Conservation (phyloP, 1,140 invertebrate genomes). For the Calephelis virginiensis region DNA sequence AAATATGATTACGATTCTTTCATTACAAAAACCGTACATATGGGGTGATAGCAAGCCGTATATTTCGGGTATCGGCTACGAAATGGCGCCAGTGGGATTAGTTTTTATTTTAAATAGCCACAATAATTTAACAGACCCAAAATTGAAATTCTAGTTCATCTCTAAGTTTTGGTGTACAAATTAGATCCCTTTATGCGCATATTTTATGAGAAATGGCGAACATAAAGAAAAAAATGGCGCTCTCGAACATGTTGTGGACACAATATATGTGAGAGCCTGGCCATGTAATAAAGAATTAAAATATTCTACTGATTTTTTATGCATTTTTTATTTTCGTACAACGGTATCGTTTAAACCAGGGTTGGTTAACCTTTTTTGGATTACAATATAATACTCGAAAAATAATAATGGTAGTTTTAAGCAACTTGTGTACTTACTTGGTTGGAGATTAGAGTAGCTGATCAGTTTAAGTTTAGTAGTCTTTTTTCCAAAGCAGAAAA, state of each 20-base stretch:
- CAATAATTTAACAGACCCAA: conserved; percentile 9
- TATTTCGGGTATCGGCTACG: neutral
- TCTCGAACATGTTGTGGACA: conserved; percentile 28
- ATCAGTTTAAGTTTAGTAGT: too few relatives aligned
- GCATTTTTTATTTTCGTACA: conserved; percentile 1
- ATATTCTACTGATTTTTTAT: neutral
- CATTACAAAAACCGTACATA: too few relatives aligned
- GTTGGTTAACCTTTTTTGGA: too few relatives aligned
- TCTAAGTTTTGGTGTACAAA: conserved; percentile 28
- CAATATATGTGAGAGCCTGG: conserved; percentile 30
- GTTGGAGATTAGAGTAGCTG: too few relatives aligned
- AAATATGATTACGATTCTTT: too few relatives aligned
- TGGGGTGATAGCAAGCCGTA: too few relatives aligned
- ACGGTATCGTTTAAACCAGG: too few relatives aligned
- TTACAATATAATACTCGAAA: too few relatives aligned
- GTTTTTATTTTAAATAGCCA: neutral
- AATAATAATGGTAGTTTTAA: too few relatives aligned
- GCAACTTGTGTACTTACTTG: too few relatives aligned
- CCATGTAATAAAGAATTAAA: conserved; percentile 20
- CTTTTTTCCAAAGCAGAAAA: too few relatives aligned
- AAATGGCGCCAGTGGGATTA: neutral
- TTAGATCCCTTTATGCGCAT: conserved; percentile 37
- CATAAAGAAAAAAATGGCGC: conserved; percentile 1
- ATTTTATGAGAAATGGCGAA: conserved; percentile 26
- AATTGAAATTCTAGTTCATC: conserved; percentile 36